Evolutionary conservation across 1,140 invertebrate species (phyloP), one percentile per base, ranked within the genome.

Genomic region (Drosophila arawakana): DNA sequence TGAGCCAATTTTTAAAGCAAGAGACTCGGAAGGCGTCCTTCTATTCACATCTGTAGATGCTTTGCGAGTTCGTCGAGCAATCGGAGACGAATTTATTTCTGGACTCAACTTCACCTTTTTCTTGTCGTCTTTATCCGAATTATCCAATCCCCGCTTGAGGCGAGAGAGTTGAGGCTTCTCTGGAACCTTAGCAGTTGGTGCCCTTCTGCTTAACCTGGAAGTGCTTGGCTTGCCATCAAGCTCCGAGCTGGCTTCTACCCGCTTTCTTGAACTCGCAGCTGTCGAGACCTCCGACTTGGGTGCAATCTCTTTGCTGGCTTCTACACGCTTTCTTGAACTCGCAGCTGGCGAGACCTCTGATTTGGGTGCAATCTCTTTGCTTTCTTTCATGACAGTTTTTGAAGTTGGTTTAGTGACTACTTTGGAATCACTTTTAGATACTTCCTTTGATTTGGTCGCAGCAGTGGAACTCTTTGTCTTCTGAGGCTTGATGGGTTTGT

Each of bases 1-100:
- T 0, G 82, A 84, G n/a, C 90, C 90, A 13, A 90, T 61, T 13
- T 78, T 57, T 10, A 47, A 67, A 1, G 62, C 30, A 3, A 68
- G 58, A 39, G 18, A 54, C 7, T 61, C 13, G 8, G 66, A 52
- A 18, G 57, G 1, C 39, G n/a, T 18, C 7, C 5, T 11, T n/a
- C n/a, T 43, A 37, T 63, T 52, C 47, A n/a, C 35, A 8, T 52
- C 68, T 11, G 6, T 39, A 9, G 39, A 60, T 11, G 52, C 79
- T 35, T 76, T 81, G 10, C 84, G 84, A 0, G 84, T 88, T 6
- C 84, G 84, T n/a, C 81, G 46, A 8, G 84, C 80, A 6, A 90
- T 73, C 0, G 85, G 84, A 0, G 85, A 68, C 18, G 10, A 18
- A 1, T 10, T 30, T 37, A 41, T 35, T 21, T 73, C 13, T 7